Evolutionary conservation across 2,888 invertebrate species (phyloP).

Genomic region (Schizaphis graminum): DNA sequence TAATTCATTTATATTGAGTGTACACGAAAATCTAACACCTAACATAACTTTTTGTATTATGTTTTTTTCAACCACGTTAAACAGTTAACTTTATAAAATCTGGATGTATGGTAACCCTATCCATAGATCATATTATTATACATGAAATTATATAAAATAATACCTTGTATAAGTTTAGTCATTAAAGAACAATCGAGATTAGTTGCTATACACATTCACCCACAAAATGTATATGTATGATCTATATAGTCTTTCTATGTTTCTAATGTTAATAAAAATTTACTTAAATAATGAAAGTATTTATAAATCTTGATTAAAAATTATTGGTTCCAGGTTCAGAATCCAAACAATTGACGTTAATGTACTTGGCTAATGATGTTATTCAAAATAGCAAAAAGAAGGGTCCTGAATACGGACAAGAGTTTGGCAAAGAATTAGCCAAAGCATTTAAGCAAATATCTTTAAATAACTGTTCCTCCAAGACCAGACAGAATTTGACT

Average conservation of each 20-base stretch:
- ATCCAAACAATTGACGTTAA: constrained; percentile 88
- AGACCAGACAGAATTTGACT: constrained; percentile 83
- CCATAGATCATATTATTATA: not conserved
- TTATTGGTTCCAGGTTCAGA: constrained; percentile 80
- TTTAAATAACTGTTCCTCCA: constrained; percentile 76
- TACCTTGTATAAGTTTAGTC: not conserved
- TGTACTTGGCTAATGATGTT: constrained; percentile 99
- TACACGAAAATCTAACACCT: no score
- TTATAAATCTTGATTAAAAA: constrained; percentile 24
- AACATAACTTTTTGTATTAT: no score
- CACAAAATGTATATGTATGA: not conserved
- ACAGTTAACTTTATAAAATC: no score
- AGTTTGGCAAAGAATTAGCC: constrained; percentile 84
- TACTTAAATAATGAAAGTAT: not conserved
- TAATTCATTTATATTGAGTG: no score
- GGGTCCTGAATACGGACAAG: constrained; percentile 93
- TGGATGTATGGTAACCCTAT: not conserved
- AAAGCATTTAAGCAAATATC: constrained; percentile 90
- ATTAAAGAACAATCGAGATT: not conserved
- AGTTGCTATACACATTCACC: not conserved
- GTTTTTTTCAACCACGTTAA: no score
- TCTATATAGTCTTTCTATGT: not conserved
- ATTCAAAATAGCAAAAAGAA: constrained; percentile 99
- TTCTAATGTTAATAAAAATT: not conserved
- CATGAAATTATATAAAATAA: not conserved